phyloP scores from a whole-genome alignment of 2,888 invertebrate genomes.

The Hyalella azteca region DNA sequence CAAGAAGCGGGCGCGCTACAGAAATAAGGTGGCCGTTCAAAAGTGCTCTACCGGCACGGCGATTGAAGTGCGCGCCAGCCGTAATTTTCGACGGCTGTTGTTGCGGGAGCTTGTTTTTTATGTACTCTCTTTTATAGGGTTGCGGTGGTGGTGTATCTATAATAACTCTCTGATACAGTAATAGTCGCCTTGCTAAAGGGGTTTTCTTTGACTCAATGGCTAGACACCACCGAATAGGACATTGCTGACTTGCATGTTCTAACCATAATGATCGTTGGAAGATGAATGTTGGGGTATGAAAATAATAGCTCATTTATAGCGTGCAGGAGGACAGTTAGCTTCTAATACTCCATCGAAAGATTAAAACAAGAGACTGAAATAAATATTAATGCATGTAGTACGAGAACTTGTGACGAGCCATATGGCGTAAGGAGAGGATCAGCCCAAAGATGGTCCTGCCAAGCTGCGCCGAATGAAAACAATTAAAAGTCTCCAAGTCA shows the following conservation, averaged over 20 bases:
- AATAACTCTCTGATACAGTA: constrained; percentile 20
- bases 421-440: too few relatives aligned
- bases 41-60: constrained; percentile 10
- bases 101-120: constrained; percentile 8
- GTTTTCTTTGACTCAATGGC: constrained; percentile 15
- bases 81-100: constrained; percentile 24
- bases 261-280: too few relatives aligned
- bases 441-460: neutral
- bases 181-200: constrained; percentile 20
- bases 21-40: constrained; percentile 8
- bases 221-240: constrained; percentile 14
- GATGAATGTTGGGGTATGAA: too few relatives aligned
- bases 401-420: too few relatives aligned
- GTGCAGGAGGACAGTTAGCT: too few relatives aligned
- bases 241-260: neutral
- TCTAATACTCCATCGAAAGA: too few relatives aligned
- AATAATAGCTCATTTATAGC: too few relatives aligned
- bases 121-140: constrained; percentile 14
- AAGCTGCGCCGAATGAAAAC: constrained; percentile 14
- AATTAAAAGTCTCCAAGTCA: constrained; percentile 8
- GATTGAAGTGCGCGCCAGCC: constrained; percentile 5
- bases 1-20: neutral
- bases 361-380: too few relatives aligned
- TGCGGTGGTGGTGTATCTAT: neutral
- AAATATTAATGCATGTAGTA: too few relatives aligned